Evolutionary conservation across 1,140 invertebrate genomes (phyloP).

Genomic region (Onthophagus taurus): DNA sequence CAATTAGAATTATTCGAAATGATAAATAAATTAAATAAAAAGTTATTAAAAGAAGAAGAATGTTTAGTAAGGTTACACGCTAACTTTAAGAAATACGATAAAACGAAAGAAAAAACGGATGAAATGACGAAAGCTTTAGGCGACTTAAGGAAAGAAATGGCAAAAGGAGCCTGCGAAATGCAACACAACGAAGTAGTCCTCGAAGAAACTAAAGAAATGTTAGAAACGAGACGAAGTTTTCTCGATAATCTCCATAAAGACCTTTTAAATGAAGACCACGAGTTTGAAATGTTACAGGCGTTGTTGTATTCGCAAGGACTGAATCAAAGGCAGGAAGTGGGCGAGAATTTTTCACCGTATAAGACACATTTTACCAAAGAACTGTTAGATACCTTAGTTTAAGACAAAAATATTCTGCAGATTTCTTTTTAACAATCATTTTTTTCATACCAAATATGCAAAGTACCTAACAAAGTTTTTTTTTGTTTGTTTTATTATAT

Average conservation of each 20-base stretch:
- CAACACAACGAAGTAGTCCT: constrained; percentile 52
- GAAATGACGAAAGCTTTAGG: constrained; percentile 44
- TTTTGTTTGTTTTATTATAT: constrained; percentile 6
- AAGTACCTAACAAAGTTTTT: constrained; percentile 16
- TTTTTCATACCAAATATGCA: constrained; percentile 16
- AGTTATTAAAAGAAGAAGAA: constrained; percentile 60
- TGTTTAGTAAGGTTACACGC: constrained; percentile 52
- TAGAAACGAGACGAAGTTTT: constrained; percentile 51
- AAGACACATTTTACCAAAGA: constrained; percentile 35
- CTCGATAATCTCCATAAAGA: constrained; percentile 55
- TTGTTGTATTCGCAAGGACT: constrained; percentile 26
- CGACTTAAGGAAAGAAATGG: constrained; percentile 44
- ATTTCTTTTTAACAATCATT: constrained; percentile 15
- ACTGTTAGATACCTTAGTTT: constrained; percentile 39
- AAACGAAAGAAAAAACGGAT: constrained; percentile 46
- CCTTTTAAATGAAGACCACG: constrained; percentile 50
- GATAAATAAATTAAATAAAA: constrained; percentile 59
- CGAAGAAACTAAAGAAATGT: constrained; percentile 49
- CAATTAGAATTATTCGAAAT: constrained; percentile 59
- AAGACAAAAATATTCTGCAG: constrained; percentile 12
- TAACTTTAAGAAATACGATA: constrained; percentile 54
- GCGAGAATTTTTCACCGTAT: constrained; percentile 20
- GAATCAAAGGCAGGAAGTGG: constrained; percentile 16
- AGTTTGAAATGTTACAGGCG: constrained; percentile 40
- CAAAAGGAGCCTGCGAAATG: constrained; percentile 52